A percentile compares a stretch with the other conserved stretches of the same genome.
Evolutionary conservation across 1,140 invertebrate species (phyloP).

Genomic region (Mylabris phalerata): DNA sequence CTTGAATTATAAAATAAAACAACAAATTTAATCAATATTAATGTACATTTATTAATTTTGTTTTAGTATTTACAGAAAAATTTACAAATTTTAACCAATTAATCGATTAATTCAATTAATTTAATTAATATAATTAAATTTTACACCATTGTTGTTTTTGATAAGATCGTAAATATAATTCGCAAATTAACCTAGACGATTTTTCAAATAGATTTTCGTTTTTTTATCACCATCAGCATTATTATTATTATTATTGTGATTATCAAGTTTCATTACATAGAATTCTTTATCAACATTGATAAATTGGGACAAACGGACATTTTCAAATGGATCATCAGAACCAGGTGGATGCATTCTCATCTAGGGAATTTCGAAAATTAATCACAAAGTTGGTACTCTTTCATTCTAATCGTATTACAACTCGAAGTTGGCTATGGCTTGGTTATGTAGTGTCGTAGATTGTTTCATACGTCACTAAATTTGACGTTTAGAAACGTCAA

Average conservation of each 20-base stretch:
- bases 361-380: conserved; percentile 42
- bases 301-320: conserved; percentile 45
- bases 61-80: not conserved
- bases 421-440: too few species aligned
- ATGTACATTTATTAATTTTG: too few species aligned
- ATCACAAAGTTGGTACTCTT: not conserved
- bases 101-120: not conserved
- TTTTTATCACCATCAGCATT: not conserved
- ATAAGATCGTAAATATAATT: not conserved
- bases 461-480: too few species aligned
- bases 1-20: too few species aligned
- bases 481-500: too few species aligned
- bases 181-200: not conserved
- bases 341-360: conserved; percentile 59
- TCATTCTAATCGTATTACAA: not conserved
- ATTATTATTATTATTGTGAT: conserved; percentile 14
- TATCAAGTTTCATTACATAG: conserved; percentile 32
- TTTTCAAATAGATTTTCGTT: not conserved
- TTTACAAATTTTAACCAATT: not conserved
- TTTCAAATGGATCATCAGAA: conserved; percentile 48
- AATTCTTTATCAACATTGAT: conserved; percentile 42
- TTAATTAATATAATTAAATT: not conserved
- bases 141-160: not conserved
- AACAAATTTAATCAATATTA: too few species aligned
- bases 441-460: too few species aligned